Conservation (phyloP, 2,888 invertebrate species). For the Bombylius major region DNA sequence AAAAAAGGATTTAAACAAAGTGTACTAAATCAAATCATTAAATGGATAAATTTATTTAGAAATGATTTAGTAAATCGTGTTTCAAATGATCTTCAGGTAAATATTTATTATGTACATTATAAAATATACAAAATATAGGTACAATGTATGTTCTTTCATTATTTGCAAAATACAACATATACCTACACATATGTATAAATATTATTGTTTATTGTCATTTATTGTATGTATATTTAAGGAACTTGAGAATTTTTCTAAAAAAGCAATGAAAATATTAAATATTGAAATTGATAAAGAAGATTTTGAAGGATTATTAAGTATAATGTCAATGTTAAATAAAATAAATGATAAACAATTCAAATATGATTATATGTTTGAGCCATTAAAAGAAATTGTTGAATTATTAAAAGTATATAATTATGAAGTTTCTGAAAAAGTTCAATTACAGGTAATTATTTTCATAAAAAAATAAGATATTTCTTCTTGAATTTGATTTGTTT, state of each 20-base stretch:
- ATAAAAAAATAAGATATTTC: background rate
- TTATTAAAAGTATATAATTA: conserved; percentile 75
- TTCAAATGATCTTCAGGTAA: conserved; percentile 46
- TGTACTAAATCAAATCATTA: conserved; percentile 68
- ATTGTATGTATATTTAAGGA: conserved; percentile 35
- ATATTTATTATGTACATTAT: background rate
- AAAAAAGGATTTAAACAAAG: conserved; percentile 66
- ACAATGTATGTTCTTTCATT: no score
- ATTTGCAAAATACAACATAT: no score
- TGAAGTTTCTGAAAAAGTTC: conserved; percentile 66
- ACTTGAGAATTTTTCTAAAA: conserved; percentile 62
- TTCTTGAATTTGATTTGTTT: background rate
- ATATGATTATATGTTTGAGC: conserved; percentile 84
- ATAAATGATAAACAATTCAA: conserved; percentile 64
- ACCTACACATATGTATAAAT: no score
- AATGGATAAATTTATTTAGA: conserved; percentile 82
- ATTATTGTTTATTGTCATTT: conserved; percentile 6
- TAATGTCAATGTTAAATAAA: conserved; percentile 68
- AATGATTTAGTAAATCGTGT: conserved; percentile 74
- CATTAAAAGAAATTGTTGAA: conserved; percentile 73
- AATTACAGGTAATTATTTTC: conserved; percentile 47
- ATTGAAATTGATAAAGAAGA: conserved; percentile 70
- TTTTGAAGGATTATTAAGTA: conserved; percentile 67
- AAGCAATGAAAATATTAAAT: conserved; percentile 58
- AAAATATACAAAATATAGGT: no score